phyloP scores from a whole-genome alignment of 1,140 invertebrate species.

The Aradophagus sp. region DNA sequence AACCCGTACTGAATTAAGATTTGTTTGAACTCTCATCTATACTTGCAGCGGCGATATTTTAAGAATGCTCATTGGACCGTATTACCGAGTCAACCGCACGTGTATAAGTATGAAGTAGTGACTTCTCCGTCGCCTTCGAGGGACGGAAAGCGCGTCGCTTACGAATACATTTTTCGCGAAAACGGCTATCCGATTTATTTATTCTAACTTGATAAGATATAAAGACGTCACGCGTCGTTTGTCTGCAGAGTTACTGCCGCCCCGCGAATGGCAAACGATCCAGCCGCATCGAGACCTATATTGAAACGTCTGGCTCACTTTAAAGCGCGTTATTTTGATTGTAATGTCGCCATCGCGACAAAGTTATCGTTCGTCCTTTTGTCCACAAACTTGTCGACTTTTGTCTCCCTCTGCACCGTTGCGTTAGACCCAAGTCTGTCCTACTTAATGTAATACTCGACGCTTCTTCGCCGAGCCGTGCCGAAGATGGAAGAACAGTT shows the following conservation, averaged over 20 bases:
- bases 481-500: constrained; percentile 60
- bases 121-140: constrained; percentile 9
- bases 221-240: constrained; percentile 61
- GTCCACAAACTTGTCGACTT: constrained; percentile 41
- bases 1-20: constrained; percentile 10
- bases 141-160: constrained; percentile 10
- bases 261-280: constrained; percentile 36
- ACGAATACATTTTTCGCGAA: constrained; percentile 15
- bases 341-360: constrained; percentile 56
- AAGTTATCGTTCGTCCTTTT: constrained; percentile 49
- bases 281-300: constrained; percentile 42
- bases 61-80: constrained; percentile 54
- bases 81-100: constrained; percentile 51
- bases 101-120: constrained; percentile 52
- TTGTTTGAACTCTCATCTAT: constrained; percentile 36
- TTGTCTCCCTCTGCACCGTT: constrained; percentile 36
- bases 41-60: constrained; percentile 40
- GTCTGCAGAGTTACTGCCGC: constrained; percentile 47
- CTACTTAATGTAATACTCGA: constrained; percentile 45
- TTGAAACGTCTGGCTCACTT: constrained; percentile 59
- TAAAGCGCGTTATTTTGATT: constrained; percentile 64
- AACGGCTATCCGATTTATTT: constrained; percentile 60
- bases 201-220: constrained; percentile 62
- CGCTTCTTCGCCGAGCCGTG: constrained; percentile 34
- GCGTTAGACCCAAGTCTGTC: constrained; percentile 41